Conservation (phyloP, 2,797 vertebrate species). For the Phrynocephalus guinanensis region DNA sequence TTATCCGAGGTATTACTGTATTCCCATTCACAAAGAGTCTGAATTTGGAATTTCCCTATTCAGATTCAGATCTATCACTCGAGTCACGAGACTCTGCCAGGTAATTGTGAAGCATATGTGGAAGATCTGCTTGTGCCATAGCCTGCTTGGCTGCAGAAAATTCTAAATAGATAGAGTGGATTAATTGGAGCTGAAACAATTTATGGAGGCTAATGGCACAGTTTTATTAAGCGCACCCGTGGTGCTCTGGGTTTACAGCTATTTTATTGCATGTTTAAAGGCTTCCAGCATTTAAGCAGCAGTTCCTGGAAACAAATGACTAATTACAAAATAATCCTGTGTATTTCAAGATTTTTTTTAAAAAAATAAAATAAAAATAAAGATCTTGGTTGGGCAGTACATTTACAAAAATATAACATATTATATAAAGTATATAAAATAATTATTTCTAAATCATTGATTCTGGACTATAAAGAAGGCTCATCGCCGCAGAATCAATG, state of each 20-base stretch:
- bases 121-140: neutral
- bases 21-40: neutral
- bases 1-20: no score
- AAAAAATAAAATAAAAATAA: neutral
- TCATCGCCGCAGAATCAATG: no score
- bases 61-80: neutral
- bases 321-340: neutral
- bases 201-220: conserved; percentile 9
- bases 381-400: neutral
- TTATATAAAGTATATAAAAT: neutral
- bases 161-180: conserved; percentile 3
- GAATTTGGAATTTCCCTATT: neutral
- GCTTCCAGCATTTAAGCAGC: neutral
- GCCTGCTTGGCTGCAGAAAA: neutral
- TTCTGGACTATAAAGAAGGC: neutral
- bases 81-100: neutral
- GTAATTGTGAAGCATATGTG: neutral
- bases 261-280: neutral
- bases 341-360: neutral
- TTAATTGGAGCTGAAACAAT: conserved; percentile 9
- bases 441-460: neutral
- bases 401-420: neutral
- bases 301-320: conserved; percentile 2
- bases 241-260: neutral
- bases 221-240: neutral